Base-by-base conservation (phyloP, 2,113 vertebrate genomes). In the Ophthalmolycus amberensis region DNA sequence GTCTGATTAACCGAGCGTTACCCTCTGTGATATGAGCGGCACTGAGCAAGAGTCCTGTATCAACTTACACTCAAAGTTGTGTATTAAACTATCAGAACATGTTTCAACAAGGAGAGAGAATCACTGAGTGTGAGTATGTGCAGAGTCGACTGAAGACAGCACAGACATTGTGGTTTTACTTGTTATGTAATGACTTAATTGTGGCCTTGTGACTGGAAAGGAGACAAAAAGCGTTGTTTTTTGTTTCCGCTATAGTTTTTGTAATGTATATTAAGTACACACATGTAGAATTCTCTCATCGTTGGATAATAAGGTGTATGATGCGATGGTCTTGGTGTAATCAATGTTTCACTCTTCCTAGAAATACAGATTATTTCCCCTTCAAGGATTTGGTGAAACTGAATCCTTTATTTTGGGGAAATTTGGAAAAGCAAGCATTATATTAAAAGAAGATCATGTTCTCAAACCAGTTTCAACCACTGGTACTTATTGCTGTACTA, bases 391-490 rank as follows among this genome's bases (percentile, higher is more conserved):
- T 83, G 59, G 59, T 60, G 77, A 71, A 90, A 90, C 73, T 71
- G 34, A 70, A 92, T 83, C 67, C 63, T 82, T 89, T 79, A 83
- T 84, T 90, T 78, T 16, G 58, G 82, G 76, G 66, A 82, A 83
- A 84, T 81, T 85, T 88, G 64, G 63, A 93, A 86, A 80, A 37
- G 82, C 54, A 81, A 82, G 25, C 75, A 72, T 83, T 56, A 64
- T 79, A 88, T 88, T 90, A 84, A 89, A 90, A 88, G 70, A 86
- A 71, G 59, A 69, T 90, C 77, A 84, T 87, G 69, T 90, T 80
- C 87, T 93, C 72, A 88, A 89, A 90, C 83, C 74, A 82, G 77
- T 74, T 85, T 83, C 59, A 85, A 84, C 89, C 80, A 50, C 89
- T 78, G 71, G 75, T 81, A 83, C 79, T 87, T 82, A 84, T 20